Evolutionary conservation across 1,140 invertebrate species (phyloP).

Genomic region (Teleogryllus occipitalis): DNA sequence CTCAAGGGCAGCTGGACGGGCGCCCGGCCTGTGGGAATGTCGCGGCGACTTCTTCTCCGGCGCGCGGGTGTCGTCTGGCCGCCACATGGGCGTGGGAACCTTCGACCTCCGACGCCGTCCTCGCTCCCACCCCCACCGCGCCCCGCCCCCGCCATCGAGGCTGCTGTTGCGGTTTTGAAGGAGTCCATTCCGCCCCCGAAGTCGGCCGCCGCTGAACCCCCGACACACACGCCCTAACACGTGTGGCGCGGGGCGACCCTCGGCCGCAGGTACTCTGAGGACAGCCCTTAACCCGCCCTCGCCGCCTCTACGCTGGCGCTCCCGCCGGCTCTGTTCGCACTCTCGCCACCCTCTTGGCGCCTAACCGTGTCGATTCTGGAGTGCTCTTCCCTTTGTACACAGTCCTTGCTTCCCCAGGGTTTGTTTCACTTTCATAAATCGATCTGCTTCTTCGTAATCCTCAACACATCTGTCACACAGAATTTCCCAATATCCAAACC

Average conservation of each 20-base stretch:
- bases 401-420: too few relatives aligned
- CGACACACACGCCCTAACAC: not conserved
- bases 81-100: not conserved
- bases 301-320: too few relatives aligned
- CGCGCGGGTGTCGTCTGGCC: not conserved
- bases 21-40: not conserved
- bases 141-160: not conserved
- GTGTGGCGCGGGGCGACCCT: not conserved
- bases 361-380: too few relatives aligned
- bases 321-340: too few relatives aligned
- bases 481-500: too few relatives aligned
- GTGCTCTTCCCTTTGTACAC: too few relatives aligned
- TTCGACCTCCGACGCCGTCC: too few relatives aligned
- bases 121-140: too few relatives aligned
- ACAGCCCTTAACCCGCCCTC: not conserved
- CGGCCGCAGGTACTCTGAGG: not conserved
- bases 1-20: not conserved
- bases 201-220: not conserved
- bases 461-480: too few relatives aligned
- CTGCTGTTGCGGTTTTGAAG: not conserved
- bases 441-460: too few relatives aligned
- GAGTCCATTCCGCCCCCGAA: not conserved
- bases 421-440: too few relatives aligned
- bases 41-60: not conserved
- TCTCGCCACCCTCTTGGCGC: too few relatives aligned